Evolutionary conservation across 1,140 invertebrate genomes (phyloP).

Genomic region (Hetaerina americana): DNA sequence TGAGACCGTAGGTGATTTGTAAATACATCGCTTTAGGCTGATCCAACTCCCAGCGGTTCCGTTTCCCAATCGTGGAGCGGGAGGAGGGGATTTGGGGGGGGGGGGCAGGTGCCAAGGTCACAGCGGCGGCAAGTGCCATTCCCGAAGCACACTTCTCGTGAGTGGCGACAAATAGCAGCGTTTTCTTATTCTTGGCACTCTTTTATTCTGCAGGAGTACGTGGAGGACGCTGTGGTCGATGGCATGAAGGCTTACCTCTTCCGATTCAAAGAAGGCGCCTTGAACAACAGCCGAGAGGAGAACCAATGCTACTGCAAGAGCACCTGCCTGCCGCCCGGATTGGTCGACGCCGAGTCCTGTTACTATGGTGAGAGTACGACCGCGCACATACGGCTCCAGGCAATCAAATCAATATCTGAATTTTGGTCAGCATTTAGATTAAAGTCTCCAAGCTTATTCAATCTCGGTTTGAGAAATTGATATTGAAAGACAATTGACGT

Average conservation of each 20-base stretch:
- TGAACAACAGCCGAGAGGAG: slow-evolving; percentile 58
- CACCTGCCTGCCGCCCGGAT: slow-evolving; percentile 51
- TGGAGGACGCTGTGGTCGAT: slow-evolving; percentile 33
- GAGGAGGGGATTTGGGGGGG: too few species aligned
- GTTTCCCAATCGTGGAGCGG: too few species aligned
- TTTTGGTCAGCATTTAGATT: too few species aligned
- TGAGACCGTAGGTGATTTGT: too few species aligned
- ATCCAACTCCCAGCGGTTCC: too few species aligned
- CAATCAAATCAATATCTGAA: not conserved
- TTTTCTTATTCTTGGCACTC: slow-evolving; percentile 9
- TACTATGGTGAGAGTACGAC: slow-evolving; percentile 54
- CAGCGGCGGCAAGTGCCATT: too few species aligned
- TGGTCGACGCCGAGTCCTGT: slow-evolving; percentile 64
- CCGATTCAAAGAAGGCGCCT: slow-evolving; percentile 53
- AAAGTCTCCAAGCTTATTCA: too few species aligned
- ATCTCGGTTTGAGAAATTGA: too few species aligned
- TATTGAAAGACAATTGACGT: too few species aligned
- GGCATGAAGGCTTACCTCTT: slow-evolving; percentile 50
- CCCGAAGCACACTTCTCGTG: not conserved
- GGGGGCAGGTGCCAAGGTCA: too few species aligned
- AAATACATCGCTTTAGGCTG: too few species aligned
- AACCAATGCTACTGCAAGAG: slow-evolving; percentile 67
- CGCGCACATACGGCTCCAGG: too few species aligned
- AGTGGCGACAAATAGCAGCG: not conserved
- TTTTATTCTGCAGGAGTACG: slow-evolving; percentile 37